Evolutionary conservation across 2,113 vertebrate species (phyloP).

Genomic region (Origma solitaria): DNA sequence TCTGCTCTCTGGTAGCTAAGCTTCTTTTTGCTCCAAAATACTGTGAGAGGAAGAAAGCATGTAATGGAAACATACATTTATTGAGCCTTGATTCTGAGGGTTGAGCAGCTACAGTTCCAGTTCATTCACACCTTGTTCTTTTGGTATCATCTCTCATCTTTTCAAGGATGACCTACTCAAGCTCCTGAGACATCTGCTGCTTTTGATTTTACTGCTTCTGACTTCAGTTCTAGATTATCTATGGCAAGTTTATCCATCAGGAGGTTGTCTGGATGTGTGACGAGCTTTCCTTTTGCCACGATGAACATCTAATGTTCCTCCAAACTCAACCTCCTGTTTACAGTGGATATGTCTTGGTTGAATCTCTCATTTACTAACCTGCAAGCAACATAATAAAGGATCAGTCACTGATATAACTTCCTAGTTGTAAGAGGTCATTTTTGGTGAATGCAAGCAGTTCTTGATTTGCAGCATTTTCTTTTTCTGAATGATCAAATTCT

Average conservation of each 20-base stretch:
- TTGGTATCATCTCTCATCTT: conserved; percentile 15
- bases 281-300: conserved; percentile 16
- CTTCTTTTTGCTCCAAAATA: neutral
- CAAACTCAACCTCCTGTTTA: neutral
- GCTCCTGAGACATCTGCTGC: conserved; percentile 4
- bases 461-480: conserved; percentile 14
- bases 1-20: neutral
- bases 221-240: conserved; percentile 16
- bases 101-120: neutral
- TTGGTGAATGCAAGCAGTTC: neutral
- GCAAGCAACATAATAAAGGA: neutral
- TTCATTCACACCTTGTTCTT: conserved; percentile 30
- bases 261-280: neutral
- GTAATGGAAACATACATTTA: neutral
- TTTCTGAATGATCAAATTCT: neutral
- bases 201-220: conserved; percentile 23
- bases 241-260: conserved; percentile 1
- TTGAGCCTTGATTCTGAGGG: neutral
- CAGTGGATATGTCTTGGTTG: neutral
- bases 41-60: neutral
- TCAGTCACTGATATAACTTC: neutral
- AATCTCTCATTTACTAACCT: neutral
- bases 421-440: neutral
- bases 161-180: neutral
- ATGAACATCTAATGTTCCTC: neutral